Evolutionary conservation across 1,140 invertebrate species (phyloP).

Genomic region (Drosophila fuyamai): DNA sequence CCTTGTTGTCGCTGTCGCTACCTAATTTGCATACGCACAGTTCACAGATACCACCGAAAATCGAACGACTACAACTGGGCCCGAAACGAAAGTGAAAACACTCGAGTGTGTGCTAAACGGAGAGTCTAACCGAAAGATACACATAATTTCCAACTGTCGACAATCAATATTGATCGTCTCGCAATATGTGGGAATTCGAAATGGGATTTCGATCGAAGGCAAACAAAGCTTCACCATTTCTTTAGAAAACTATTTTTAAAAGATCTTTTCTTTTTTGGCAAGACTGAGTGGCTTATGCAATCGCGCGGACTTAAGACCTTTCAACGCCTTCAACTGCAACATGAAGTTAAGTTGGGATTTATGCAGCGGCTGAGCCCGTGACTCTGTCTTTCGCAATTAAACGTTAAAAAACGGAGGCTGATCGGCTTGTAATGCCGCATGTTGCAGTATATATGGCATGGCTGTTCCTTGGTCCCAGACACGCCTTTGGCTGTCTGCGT

Average conservation of each 20-base stretch:
- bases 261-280: conserved; percentile 52
- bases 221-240: conserved; percentile 52
- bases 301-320: conserved; percentile 38
- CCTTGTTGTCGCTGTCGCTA: conserved; percentile 65
- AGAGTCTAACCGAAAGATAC: conserved; percentile 55
- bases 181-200: conserved; percentile 47
- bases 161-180: conserved; percentile 58
- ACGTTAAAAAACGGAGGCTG: conserved; percentile 31
- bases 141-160: conserved; percentile 60
- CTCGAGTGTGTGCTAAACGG: conserved; percentile 50
- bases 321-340: conserved; percentile 30
- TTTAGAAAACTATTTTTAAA: conserved; percentile 46
- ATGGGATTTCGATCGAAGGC: conserved; percentile 54
- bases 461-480: conserved; percentile 56
- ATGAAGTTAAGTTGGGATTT: conserved; percentile 15
- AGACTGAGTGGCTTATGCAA: conserved; percentile 61
- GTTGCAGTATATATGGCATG: conserved; percentile 16
- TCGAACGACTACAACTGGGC: neutral
- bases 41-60: conserved; percentile 9
- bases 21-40: conserved; percentile 77
- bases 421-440: conserved; percentile 20
- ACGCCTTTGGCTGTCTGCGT: conserved; percentile 60
- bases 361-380: conserved; percentile 22
- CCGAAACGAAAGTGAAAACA: conserved; percentile 76
- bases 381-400: conserved; percentile 50